Percentiles rank a stretch among this genome's conserved stretches.
These are phyloP conservation scores for Alectura lathami DNA, from an alignment of 2,113 vertebrate genomes.

Conservation along the genomic window DNA sequence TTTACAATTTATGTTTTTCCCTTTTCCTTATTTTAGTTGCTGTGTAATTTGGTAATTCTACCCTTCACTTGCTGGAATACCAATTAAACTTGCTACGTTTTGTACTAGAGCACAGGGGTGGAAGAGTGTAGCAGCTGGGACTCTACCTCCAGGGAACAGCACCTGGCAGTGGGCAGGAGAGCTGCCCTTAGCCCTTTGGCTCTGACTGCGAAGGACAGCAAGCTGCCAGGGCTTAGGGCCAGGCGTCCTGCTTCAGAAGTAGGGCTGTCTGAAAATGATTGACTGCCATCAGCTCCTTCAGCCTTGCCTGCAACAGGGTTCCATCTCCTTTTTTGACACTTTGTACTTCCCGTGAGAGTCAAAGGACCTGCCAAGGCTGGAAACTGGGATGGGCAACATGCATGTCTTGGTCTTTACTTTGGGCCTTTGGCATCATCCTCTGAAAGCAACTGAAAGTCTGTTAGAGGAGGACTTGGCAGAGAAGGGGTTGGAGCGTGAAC, in stretches of 20 bases:
- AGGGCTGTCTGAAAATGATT: background rate
- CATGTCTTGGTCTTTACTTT: background rate
- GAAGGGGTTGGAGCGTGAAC: background rate
- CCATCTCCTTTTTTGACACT: background rate
- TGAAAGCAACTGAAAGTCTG: background rate
- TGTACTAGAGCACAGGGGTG: background rate
- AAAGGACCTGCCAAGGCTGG: background rate
- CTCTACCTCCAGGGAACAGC: background rate
- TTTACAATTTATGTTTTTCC: background rate
- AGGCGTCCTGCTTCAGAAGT: background rate
- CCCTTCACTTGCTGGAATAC: background rate
- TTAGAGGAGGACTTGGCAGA: background rate
- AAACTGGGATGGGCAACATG: background rate
- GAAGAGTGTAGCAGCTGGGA: background rate
- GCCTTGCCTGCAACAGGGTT: background rate
- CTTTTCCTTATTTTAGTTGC: background rate
- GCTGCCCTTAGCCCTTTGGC: background rate
- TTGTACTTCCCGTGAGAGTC: background rate
- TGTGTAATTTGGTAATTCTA: background rate
- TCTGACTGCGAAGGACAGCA: background rate
- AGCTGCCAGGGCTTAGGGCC: background rate
- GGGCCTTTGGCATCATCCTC: background rate
- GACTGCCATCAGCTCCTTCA: background rate
- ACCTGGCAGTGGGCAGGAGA: background rate
- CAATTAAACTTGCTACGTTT: background rate